Conservation (phyloP, 2,888 invertebrate genomes). For the Pteria penguin region DNA sequence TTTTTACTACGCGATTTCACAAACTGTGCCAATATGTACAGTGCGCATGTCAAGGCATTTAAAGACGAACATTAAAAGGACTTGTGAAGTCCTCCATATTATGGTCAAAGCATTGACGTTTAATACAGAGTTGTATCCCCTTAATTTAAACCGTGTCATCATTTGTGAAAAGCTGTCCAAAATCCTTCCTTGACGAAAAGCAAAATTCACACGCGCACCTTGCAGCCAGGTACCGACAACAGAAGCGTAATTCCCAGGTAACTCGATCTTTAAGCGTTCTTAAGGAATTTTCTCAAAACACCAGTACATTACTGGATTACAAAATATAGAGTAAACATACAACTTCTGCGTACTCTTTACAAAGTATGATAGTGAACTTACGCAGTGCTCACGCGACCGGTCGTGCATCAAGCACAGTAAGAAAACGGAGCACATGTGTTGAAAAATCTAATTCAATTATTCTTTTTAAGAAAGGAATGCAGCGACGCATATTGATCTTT, state of each 20-base stretch:
- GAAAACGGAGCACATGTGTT: no score
- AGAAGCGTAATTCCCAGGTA: slow-evolving; percentile 2
- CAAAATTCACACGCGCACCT: background rate
- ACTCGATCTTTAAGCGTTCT: no score
- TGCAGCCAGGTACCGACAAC: slow-evolving; percentile 5
- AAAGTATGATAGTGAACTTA: slow-evolving; percentile 18
- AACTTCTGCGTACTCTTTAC: no score
- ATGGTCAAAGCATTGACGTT: no score
- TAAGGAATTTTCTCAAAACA: no score
- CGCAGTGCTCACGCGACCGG: slow-evolving; percentile 43
- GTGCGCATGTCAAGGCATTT: slow-evolving; percentile 23
- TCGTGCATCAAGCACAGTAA: no score
- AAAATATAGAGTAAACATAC: no score
- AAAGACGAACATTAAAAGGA: slow-evolving; percentile 19
- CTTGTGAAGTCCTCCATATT: no score
- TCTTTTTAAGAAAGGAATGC: background rate
- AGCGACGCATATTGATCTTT: background rate
- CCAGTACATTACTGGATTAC: no score
- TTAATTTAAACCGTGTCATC: no score
- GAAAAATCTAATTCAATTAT: background rate
- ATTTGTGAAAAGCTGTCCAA: background rate
- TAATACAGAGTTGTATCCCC: no score
- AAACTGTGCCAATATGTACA: slow-evolving; percentile 1
- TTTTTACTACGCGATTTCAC: slow-evolving; percentile 6
- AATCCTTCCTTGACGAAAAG: slow-evolving; percentile 1